These are phyloP conservation scores for Herpetotheres cachinnans DNA, from an alignment of 2,113 vertebrate genomes.

Conservation along the genomic window DNA sequence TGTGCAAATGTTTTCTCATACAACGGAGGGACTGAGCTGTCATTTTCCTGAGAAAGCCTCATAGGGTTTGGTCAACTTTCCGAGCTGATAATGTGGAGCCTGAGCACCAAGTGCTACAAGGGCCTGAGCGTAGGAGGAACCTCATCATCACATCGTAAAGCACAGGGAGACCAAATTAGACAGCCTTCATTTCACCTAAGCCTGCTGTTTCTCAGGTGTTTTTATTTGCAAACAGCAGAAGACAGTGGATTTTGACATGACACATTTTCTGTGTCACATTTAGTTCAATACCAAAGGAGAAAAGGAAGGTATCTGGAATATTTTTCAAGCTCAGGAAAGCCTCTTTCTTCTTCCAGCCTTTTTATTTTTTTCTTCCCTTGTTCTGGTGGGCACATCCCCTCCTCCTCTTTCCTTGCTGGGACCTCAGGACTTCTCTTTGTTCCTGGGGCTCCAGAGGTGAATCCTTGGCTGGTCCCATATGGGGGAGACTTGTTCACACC, in stretches of 20 bases:
- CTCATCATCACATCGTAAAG: background rate
- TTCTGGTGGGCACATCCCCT: background rate
- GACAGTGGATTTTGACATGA: background rate
- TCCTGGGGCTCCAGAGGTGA: background rate
- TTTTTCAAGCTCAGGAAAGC: background rate
- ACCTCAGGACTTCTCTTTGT: accelerated
- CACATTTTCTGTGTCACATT: background rate
- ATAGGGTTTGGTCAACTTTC: background rate
- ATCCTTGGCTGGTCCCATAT: background rate
- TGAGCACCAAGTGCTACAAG: background rate
- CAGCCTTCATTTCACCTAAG: background rate
- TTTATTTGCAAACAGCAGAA: background rate
- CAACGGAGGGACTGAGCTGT: background rate
- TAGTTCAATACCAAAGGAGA: background rate
- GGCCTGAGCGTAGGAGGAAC: background rate
- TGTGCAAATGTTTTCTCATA: accelerated
- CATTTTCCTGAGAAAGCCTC: background rate
- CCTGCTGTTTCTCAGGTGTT: background rate
- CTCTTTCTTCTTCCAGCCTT: background rate
- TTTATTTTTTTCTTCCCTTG: background rate
- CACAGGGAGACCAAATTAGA: background rate
- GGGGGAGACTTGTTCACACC: background rate
- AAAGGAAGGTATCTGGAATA: background rate
- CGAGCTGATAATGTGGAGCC: accelerated
- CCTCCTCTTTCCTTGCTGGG: background rate